Percentiles rank a stretch among this genome's conserved stretches.
phyloP scores from a whole-genome alignment of 2,113 vertebrate genomes.

The Myotis brandtii region DNA sequence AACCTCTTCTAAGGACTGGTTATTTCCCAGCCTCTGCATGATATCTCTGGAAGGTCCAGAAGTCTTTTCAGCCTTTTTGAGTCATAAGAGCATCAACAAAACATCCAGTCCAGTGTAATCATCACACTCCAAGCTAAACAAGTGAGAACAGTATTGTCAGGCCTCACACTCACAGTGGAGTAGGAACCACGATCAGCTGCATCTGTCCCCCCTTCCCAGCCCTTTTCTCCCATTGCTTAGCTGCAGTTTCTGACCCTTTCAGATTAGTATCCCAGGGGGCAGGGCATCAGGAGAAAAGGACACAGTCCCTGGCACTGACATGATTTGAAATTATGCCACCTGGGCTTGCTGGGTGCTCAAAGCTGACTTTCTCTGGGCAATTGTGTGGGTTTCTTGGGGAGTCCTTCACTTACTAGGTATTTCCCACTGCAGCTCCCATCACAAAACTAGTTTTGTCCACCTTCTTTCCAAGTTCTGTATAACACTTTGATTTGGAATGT shows the following conservation, averaged over 20 bases:
- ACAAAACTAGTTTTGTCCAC: not conserved
- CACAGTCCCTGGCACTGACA: not conserved
- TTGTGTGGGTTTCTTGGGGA: not conserved
- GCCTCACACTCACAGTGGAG: not conserved
- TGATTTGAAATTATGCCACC: not conserved
- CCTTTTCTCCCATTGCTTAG: not conserved
- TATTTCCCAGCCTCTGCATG: not conserved
- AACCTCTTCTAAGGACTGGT: not conserved
- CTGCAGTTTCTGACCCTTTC: not conserved
- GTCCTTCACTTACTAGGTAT: not conserved
- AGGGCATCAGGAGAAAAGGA: not conserved
- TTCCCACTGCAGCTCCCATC: not conserved
- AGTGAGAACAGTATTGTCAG: not conserved
- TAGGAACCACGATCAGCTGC: accelerated
- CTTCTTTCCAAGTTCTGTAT: not conserved
- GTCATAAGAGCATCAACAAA: not conserved
- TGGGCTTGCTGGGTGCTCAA: not conserved
- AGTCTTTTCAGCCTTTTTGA: not conserved
- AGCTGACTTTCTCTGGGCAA: not conserved
- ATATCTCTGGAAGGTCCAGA: not conserved
- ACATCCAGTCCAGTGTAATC: not conserved
- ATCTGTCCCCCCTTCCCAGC: no score
- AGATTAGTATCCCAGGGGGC: not conserved
- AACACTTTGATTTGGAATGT: not conserved
- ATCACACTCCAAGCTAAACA: not conserved